Evolutionary conservation across 2,888 invertebrate species (phyloP).

Genomic region (Lysandra coridon): DNA sequence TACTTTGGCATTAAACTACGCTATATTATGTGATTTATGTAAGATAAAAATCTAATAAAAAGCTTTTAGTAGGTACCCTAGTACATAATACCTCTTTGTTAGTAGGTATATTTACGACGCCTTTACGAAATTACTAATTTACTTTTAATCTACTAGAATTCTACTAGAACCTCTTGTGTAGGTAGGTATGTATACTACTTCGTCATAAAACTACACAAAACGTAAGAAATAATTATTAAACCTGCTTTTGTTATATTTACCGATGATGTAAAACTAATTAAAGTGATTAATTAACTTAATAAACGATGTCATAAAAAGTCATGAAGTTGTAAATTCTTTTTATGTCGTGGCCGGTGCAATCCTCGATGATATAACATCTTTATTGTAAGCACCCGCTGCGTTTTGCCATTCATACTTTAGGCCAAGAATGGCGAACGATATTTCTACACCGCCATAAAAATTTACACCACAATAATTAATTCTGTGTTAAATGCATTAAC

Average conservation of each 20-base stretch:
- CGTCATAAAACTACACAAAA: not conserved
- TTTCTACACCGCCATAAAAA: not conserved
- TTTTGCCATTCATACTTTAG: conserved; percentile 15
- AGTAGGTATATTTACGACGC: too few species aligned
- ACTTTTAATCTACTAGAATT: too few species aligned
- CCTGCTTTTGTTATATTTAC: not conserved
- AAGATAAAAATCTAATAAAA: too few species aligned
- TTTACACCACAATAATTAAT: not conserved
- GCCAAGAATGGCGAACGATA: not conserved
- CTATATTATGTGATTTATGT: too few species aligned
- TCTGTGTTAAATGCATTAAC: not conserved
- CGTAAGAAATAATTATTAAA: not conserved
- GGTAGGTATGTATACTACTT: not conserved
- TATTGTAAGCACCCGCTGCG: not conserved
- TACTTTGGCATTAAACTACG: too few species aligned
- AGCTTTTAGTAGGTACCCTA: too few species aligned
- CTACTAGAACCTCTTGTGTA: too few species aligned
- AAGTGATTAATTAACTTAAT: not conserved
- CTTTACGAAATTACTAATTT: too few species aligned
- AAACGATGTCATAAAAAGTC: conserved; percentile 12
- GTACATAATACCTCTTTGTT: too few species aligned
- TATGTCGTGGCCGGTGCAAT: not conserved
- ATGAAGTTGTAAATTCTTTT: conserved; percentile 8
- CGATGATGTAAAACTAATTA: not conserved
- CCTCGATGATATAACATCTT: conserved; percentile 4